These are phyloP conservation scores for Leptopilina boulardi DNA, from an alignment of 1,140 invertebrate genomes.

Conservation along the genomic window DNA sequence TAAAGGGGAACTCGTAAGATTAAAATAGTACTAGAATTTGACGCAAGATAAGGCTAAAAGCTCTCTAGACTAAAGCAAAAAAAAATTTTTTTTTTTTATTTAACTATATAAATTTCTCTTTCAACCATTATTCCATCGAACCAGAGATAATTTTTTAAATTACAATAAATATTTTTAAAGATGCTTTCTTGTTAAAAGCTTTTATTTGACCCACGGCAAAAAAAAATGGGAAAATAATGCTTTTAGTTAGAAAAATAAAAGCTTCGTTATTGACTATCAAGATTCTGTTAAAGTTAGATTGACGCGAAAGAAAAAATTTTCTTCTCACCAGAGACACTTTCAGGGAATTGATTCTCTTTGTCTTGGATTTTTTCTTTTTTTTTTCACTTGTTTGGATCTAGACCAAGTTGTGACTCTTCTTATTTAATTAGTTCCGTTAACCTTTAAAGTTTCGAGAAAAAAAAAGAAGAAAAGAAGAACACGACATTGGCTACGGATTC, in stretches of 20 bases:
- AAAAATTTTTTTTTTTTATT: neutral
- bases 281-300: neutral
- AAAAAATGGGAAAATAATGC: neutral
- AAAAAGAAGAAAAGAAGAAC: neutral
- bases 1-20: neutral
- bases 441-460: constrained; percentile 4
- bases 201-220: neutral
- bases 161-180: neutral
- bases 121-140: neutral
- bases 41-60: constrained; percentile 19
- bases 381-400: neutral
- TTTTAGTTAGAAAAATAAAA: constrained; percentile 18
- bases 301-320: neutral
- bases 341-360: neutral
- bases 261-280: neutral
- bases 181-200: neutral
- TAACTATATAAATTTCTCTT: neutral
- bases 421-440: constrained; percentile 19
- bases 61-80: neutral
- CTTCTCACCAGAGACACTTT: neutral
- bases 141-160: constrained; percentile 11
- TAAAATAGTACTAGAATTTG: constrained; percentile 9
- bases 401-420: constrained; percentile 20
- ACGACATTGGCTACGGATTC: neutral
- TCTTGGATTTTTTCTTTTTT: neutral